These are phyloP conservation scores for Triplophysa dalaica DNA, from an alignment of 2,113 vertebrate species.

Conservation along the genomic window DNA sequence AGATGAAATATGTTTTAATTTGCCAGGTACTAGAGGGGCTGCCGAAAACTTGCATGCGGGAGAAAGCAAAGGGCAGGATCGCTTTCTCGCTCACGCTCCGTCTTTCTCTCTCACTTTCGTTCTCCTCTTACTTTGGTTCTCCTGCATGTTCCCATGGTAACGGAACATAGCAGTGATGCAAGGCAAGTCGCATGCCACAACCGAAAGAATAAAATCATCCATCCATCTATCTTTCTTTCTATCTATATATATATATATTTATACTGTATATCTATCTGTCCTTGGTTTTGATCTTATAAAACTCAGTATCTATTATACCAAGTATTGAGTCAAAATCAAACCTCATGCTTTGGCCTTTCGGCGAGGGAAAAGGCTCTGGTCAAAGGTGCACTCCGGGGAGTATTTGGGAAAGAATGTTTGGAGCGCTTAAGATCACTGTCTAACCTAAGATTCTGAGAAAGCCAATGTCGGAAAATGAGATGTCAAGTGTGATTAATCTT, in stretches of 20 bases:
- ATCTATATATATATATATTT: no score
- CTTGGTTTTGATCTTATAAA: not conserved
- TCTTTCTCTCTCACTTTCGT: not conserved
- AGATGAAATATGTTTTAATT: slow-evolving; percentile 70
- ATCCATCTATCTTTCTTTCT: not conserved
- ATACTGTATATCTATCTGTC: not conserved
- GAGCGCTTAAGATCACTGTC: not conserved
- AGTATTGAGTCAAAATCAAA: not conserved
- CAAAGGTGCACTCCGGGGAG: not conserved
- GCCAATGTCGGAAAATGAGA: slow-evolving; percentile 32
- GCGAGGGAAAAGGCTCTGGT: not conserved
- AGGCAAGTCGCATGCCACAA: slow-evolving; percentile 49
- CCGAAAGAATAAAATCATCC: slow-evolving; percentile 18
- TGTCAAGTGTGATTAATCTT: slow-evolving; percentile 47
- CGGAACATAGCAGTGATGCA: slow-evolving; percentile 59
- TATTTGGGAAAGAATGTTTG: not conserved
- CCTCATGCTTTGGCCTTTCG: not conserved
- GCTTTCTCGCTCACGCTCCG: not conserved
- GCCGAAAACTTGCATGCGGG: slow-evolving; percentile 48
- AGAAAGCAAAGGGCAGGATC: slow-evolving; percentile 3
- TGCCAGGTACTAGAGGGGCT: slow-evolving; percentile 56
- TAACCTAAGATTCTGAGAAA: slow-evolving; percentile 7
- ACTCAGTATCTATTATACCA: not conserved
- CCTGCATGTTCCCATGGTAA: slow-evolving; percentile 70
- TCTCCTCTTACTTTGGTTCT: not conserved